These are phyloP conservation scores for Siderastrea siderea DNA, from an alignment of 92 coral and sea anemone species.

Conservation along the genomic window DNA sequence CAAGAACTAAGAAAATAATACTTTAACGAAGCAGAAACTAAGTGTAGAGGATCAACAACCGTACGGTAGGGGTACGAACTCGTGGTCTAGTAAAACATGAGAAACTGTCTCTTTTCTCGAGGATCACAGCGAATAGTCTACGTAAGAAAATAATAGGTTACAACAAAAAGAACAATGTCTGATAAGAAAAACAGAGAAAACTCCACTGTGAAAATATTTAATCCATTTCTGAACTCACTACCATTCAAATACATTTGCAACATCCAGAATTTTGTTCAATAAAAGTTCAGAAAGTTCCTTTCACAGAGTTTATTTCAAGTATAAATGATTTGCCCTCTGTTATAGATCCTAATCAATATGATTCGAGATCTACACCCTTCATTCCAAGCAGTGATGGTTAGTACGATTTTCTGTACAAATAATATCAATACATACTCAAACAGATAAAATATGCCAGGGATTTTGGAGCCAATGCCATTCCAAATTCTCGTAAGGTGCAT, in stretches of 20 bases:
- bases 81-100: too few relatives aligned
- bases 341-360: background rate
- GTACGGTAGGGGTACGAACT: too few relatives aligned
- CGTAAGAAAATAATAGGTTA: too few relatives aligned
- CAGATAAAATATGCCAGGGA: background rate
- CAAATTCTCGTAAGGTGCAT: background rate
- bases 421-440: background rate
- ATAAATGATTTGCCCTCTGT: conserved; percentile 9
- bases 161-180: background rate
- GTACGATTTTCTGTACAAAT: background rate
- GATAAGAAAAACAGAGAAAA: background rate
- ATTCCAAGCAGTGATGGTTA: background rate
- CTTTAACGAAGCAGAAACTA: too few relatives aligned
- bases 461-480: background rate
- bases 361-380: background rate
- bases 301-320: background rate
- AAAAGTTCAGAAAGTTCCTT: too few relatives aligned
- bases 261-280: background rate
- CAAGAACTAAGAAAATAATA: too few relatives aligned
- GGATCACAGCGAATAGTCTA: too few relatives aligned
- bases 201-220: background rate
- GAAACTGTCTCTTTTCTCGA: too few relatives aligned
- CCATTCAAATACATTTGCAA: background rate
- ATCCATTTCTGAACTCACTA: background rate
- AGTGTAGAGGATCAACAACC: too few relatives aligned